Base-by-base conservation (phyloP, 2,888 invertebrate genomes). In the Blera fallax region DNA sequence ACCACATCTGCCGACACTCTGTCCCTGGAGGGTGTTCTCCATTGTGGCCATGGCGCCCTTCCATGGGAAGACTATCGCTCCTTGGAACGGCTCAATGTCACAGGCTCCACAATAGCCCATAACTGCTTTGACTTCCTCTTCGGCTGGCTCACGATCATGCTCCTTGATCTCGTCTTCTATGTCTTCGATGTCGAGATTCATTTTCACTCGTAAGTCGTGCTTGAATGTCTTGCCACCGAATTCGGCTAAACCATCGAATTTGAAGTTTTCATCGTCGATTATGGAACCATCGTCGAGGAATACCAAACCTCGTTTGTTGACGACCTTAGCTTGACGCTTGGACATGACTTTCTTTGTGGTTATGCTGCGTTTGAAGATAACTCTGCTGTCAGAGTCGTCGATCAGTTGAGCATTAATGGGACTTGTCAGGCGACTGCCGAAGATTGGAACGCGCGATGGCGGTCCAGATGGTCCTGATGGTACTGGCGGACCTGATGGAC, bases 91-190 rank as follows among this genome's bases (percentile, higher is more conserved):
- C 89, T 97, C 97, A 0, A 94, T 91, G 18, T 95, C 93, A 88
- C 97, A 97, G 0, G 95, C 95, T 77, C 95, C 94, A 91, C 97
- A 97, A 1, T 96, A 93, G 88, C 95, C 94, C 95, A 96, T 95
- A 0, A 97, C 96, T 8, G 95, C 95, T 88, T 94, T 95, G 0
- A 97, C 97, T 91, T 97, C 97, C 32, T 95, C 96, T 90, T 97
- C 96, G 0, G 97, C 97, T 0, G 96, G 96, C 89, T 97, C 97
- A 48, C 96, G 93, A 89, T 96, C 96, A 80, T 96, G 95, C 62
- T 93, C 93, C 92, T 94, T 92, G 3, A 93, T 92, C 87, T 92
- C 90, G 80, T 91, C 90, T 81, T 91, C 91, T 7, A 92, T 89
- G 45, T 80, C 79, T 8, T 73, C 67, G 45, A 43, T 24, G 6